These are phyloP conservation scores for Drosophila merina DNA, from an alignment of 2,888 invertebrate genomes.

Conservation along the genomic window DNA sequence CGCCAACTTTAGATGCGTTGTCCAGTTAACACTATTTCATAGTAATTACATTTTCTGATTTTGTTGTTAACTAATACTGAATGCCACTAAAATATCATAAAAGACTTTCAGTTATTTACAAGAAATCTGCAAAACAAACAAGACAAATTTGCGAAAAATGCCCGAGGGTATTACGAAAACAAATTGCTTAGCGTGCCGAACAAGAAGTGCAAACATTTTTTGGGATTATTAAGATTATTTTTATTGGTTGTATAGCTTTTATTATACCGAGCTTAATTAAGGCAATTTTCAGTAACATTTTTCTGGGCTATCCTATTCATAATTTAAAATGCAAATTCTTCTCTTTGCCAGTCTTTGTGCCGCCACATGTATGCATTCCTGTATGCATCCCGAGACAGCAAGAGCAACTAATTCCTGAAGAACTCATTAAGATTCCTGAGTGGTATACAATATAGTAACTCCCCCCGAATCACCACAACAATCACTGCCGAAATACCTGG, in stretches of 20 bases:
- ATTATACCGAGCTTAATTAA: not conserved
- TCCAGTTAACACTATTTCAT: constrained; percentile 20
- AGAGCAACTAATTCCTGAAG: constrained; percentile 16
- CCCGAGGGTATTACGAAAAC: not conserved
- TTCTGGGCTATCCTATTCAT: not conserved
- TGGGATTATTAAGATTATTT: not conserved
- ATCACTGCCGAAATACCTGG: constrained; percentile 33
- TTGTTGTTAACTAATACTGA: not conserved
- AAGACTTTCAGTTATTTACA: not conserved
- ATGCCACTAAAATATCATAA: not conserved
- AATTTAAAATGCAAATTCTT: constrained; percentile 2
- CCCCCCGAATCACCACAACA: constrained; percentile 9
- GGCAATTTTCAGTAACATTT: not conserved
- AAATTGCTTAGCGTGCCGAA: not conserved
- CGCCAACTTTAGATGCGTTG: constrained; percentile 32
- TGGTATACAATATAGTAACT: not conserved
- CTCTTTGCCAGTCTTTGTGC: not conserved
- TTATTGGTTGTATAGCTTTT: not conserved
- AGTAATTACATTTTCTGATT: constrained; percentile 1
- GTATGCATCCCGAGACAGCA: not conserved
- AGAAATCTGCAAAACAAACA: not conserved
- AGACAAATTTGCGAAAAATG: not conserved
- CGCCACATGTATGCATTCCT: not conserved
- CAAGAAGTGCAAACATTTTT: constrained; percentile 1
- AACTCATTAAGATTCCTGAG: constrained; percentile 27